These are phyloP conservation scores for Pseudochirops cupreus DNA, from an alignment of 2,797 vertebrate species.

Conservation along the genomic window DNA sequence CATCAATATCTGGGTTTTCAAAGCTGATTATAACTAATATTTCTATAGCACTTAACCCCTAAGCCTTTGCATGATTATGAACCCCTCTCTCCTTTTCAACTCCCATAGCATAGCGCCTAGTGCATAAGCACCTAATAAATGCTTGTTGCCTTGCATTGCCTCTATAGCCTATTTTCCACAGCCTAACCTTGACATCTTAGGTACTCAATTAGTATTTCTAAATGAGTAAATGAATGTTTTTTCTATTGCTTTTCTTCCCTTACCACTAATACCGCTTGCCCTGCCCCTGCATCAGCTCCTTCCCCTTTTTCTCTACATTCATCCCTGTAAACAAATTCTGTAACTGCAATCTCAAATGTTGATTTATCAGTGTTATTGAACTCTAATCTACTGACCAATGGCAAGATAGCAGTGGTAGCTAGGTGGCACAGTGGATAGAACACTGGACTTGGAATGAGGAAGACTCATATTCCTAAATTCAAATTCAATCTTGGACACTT, in stretches of 20 bases:
- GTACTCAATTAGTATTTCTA: background rate
- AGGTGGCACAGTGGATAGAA: background rate
- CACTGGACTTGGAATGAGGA: too few species aligned
- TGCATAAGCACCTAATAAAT: background rate
- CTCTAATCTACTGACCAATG: background rate
- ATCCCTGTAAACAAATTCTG: background rate
- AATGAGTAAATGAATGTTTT: background rate
- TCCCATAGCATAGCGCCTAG: background rate
- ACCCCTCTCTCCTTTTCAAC: background rate
- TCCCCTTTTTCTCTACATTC: background rate
- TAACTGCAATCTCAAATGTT: background rate
- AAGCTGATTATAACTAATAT: background rate
- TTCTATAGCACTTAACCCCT: background rate
- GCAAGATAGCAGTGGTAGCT: background rate
- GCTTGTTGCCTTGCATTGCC: background rate
- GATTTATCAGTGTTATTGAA: background rate
- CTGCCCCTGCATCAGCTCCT: background rate
- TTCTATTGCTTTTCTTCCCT: background rate
- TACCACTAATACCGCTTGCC: background rate
- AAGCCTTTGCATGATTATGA: background rate
- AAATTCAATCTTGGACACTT: background rate
- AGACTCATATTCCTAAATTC: background rate
- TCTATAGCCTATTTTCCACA: background rate
- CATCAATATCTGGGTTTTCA: too few species aligned
- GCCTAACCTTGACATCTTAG: background rate